Evolutionary conservation across 2,888 invertebrate genomes (phyloP), one percentile per base, ranked within the genome.

Genomic region (Suillia variegata): DNA sequence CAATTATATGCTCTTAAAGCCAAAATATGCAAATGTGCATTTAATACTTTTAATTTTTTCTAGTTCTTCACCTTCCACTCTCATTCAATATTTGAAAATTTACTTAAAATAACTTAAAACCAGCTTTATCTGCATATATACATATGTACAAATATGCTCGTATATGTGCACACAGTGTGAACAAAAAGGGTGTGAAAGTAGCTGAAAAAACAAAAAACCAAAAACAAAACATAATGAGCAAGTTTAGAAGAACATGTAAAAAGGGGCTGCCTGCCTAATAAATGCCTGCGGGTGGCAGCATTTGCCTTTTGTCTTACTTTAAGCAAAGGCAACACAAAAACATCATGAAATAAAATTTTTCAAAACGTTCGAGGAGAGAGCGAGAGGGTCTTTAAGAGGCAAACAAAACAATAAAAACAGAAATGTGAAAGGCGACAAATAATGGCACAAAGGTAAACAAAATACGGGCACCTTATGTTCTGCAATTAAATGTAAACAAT

Each of bases 271-370:
- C 26, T 69, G 70, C 68, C 69, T 72, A 72, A 73, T 73, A 71
- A 72, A 72, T 72, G 65, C 73, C 73, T 71, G 58, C 63, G 64
- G 70, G 71, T 38, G n/a, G 65, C 70, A 71, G 69, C 71, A 73
- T 73, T 71, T 73, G 69, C 58, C 59, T 67, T 67, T 38, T 38
- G 38, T 38, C n/a, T 5, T 26, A 6, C 26, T 26, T 26, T 10
- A 26, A 26, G 26, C 26, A 26, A 26, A 26, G 10, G 26, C 26
- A 26, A n/a, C 10, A 26, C 26, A 26, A 26, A 5, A 26, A 26
- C 5, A 10, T 26, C 10, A 26, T 26, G 5, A 26, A 26, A 26
- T 26, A 26, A 26, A 26, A 26, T n/a, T n/a, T n/a, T n/a, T n/a
- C n/a, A n/a, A n/a, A n/a, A n/a, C n/a, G n/a, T n/a, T n/a, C n/a